Conservation (phyloP, 2,113 vertebrate species). For the Malurus melanocephalus region DNA sequence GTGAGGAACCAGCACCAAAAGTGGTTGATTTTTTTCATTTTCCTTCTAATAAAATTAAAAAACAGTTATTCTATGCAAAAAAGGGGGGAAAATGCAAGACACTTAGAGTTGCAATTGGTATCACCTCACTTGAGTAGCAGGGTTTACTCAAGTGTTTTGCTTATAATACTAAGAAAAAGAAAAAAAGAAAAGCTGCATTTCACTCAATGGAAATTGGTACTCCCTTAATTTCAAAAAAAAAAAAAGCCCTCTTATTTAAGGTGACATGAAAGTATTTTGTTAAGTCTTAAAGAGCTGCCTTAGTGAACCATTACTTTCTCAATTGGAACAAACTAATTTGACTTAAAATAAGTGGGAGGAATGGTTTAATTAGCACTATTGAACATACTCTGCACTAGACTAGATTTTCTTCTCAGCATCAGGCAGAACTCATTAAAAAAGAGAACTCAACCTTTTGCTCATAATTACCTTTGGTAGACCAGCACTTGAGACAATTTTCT, state of each 20-base stretch:
- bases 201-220: background rate
- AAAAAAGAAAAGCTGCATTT: background rate
- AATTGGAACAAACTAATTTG: conserved; percentile 29
- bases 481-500: conserved; percentile 49
- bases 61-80: background rate
- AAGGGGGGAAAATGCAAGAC: background rate
- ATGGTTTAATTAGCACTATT: conserved; percentile 25
- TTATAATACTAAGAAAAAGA: background rate
- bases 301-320: conserved; percentile 16
- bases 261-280: background rate
- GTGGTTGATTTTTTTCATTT: background rate
- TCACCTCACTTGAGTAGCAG: background rate
- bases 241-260: background rate
- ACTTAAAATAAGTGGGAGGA: conserved; percentile 19
- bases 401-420: background rate
- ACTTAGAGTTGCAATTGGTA: background rate
- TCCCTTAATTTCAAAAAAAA: background rate
- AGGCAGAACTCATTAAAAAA: conserved; percentile 58
- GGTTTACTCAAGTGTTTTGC: background rate
- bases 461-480: conserved; percentile 52
- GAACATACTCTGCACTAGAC: background rate
- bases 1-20: background rate
- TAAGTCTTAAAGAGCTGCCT: background rate
- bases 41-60: background rate
- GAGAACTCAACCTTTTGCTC: conserved; percentile 34